phyloP scores from a whole-genome alignment of 2,888 invertebrate genomes.

The Parochlus steinenii region DNA sequence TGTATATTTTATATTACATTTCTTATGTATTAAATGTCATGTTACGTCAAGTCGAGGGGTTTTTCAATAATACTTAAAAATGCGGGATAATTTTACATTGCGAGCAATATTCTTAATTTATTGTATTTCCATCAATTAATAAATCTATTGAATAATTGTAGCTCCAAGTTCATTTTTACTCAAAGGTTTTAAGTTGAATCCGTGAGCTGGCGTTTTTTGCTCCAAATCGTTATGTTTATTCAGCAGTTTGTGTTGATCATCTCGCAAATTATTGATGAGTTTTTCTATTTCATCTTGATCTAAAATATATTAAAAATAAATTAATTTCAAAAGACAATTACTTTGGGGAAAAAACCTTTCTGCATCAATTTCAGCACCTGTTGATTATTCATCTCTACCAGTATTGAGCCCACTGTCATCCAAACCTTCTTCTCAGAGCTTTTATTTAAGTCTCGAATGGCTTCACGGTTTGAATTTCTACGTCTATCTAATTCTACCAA shows the following conservation, averaged over 20 bases:
- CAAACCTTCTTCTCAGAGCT: conserved; percentile 22
- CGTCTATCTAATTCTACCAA: conserved; percentile 24
- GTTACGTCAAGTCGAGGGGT: too few species aligned
- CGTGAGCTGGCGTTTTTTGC: conserved; percentile 22
- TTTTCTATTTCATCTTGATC: conserved; percentile 25
- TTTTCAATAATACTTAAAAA: too few species aligned
- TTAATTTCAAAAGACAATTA: conserved; percentile 4
- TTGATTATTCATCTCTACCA: conserved; percentile 23
- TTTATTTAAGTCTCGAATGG: conserved; percentile 24
- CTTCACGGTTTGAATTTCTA: conserved; percentile 24
- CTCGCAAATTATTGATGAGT: conserved; percentile 26
- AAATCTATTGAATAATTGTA: too few species aligned
- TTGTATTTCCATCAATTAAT: too few species aligned
- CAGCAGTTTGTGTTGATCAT: conserved; percentile 27
- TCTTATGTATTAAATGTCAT: too few species aligned
- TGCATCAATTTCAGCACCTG: conserved; percentile 24
- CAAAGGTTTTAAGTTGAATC: conserved; percentile 26
- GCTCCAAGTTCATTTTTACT: conserved; percentile 24
- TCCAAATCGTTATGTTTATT: conserved; percentile 28
- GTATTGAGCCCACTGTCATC: conserved; percentile 27
- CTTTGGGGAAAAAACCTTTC: conserved; percentile 19
- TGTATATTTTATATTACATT: too few species aligned
- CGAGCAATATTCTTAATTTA: too few species aligned
- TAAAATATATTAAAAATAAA: conserved; percentile 14
- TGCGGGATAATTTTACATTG: too few species aligned